A percentile compares a stretch with the other conserved stretches of the same genome.
Conservation (phyloP, 1,140 invertebrate genomes). For the Idris sp. region DNA sequence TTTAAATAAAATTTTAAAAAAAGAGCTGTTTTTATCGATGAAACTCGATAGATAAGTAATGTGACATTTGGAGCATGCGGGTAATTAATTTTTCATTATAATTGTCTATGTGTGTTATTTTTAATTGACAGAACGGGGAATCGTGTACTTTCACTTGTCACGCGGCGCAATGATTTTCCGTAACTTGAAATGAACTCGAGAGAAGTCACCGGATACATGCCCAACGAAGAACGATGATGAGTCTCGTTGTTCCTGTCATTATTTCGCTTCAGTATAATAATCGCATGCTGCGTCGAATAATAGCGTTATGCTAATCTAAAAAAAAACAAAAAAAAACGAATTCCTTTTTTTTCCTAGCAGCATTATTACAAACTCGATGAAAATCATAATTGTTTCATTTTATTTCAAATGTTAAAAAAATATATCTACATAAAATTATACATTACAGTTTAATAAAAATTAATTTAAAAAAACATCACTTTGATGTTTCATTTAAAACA, state of each 20-base stretch:
- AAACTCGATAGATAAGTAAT: conserved; percentile 18
- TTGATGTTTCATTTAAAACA: too few relatives aligned
- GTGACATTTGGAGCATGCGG: conserved; percentile 1
- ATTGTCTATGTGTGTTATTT: conserved; percentile 29
- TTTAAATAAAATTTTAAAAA: neutral
- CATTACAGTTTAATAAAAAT: too few relatives aligned
- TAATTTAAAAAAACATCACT: too few relatives aligned
- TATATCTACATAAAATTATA: too few relatives aligned
- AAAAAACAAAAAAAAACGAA: too few relatives aligned
- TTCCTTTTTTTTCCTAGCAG: too few relatives aligned
- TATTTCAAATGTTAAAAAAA: too few relatives aligned
- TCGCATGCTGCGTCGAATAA: too few relatives aligned
- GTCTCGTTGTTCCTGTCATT: conserved; percentile 35
- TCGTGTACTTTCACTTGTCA: conserved; percentile 48
- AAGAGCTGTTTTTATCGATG: neutral
- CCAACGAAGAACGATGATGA: conserved; percentile 49
- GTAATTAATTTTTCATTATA: conserved; percentile 15
- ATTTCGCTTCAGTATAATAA: too few relatives aligned
- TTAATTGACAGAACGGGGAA: conserved; percentile 31
- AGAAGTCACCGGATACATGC: conserved; percentile 44
- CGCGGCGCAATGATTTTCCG: conserved; percentile 46
- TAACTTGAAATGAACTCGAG: conserved; percentile 34
- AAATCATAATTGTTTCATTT: too few relatives aligned
- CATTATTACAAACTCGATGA: too few relatives aligned
- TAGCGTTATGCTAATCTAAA: too few relatives aligned